Evolutionary conservation across 1,140 invertebrate genomes (phyloP), one percentile per base, ranked within the genome.

Genomic region (Micrasema minimum): DNA sequence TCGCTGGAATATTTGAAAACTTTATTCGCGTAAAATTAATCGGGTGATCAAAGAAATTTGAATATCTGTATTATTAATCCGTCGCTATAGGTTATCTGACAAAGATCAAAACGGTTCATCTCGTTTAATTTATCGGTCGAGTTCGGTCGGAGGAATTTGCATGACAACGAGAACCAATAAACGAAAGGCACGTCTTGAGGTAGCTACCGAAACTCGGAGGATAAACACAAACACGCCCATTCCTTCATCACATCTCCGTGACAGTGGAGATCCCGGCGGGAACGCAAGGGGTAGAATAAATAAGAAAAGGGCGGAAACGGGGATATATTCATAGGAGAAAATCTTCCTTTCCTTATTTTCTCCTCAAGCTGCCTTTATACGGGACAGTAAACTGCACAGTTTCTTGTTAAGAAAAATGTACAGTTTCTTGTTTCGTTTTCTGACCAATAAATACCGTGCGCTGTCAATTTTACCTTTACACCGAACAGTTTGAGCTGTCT

Each of bases 161-260:
- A 74, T 71, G 16, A 74, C 72, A 74, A 74, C 68, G 41, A 31
- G 72, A 69, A 68, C 68, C 69, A 74, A 74, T 74, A 71, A 74
- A 61, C 55, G 64, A 22, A 11, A 18, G 37, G 53, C 50, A 50
- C 55, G 55, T 64, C 59, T 57, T 31, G 23, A 57, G 53, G 26
- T n/a, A 26, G 46, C 57, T 50, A 46, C 46, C 26, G 61, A 53
- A 65, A 51, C 68, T 67, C 22, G 45, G 37, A 38, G 69, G 66
- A 66, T 71, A 71, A 74, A 74, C 72, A 71, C 55, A 68, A 74
- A 74, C 69, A 74, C 68, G 69, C 64, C 64, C 68, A 62, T 68
- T 71, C 48, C 69, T 64, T 71, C 72, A 68, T 74, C 64, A 68
- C 69, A 74, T 71, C 68, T 71, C 67, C 68, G 71, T 71, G 65